Conservation (phyloP, 2,888 invertebrate genomes). For the Megamerina dolium region DNA sequence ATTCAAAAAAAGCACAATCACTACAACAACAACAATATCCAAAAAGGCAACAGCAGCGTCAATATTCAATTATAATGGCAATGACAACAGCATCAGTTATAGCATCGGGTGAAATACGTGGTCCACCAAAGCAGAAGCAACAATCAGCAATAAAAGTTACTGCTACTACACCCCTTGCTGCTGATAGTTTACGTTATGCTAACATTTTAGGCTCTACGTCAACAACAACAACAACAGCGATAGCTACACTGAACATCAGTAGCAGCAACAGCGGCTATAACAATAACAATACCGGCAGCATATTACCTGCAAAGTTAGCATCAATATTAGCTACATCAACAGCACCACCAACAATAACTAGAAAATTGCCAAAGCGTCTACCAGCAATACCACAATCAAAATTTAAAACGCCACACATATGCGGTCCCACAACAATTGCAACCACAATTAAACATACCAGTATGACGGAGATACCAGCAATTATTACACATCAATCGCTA, state of each 20-base stretch:
- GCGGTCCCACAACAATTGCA: no score
- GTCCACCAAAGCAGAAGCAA: conserved; percentile 25
- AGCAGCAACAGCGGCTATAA: conserved; percentile 2
- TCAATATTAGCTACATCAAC: conserved; percentile 10
- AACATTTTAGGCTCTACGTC: no score
- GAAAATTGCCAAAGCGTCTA: conserved; percentile 30
- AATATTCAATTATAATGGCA: conserved; percentile 32
- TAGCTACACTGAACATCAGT: not conserved
- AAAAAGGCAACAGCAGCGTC: conserved; percentile 27
- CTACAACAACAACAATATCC: conserved; percentile 16
- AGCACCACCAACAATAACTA: conserved; percentile 10
- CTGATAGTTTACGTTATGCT: conserved; percentile 6
- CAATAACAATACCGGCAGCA: conserved; percentile 6
- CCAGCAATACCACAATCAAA: conserved; percentile 14
- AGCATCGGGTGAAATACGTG: conserved; percentile 40
- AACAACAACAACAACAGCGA: not conserved
- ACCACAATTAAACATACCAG: no score
- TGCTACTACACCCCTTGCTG: no score
- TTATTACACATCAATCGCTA: no score
- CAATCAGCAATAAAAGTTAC: conserved; percentile 4
- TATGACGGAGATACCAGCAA: no score
- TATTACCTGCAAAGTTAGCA: no score
- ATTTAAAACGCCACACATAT: no score
- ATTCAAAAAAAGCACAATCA: conserved; percentile 15
- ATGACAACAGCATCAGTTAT: conserved; percentile 44